Evolutionary conservation across 2,797 vertebrate genomes (phyloP).

Genomic region (Cossypha polioptera): DNA sequence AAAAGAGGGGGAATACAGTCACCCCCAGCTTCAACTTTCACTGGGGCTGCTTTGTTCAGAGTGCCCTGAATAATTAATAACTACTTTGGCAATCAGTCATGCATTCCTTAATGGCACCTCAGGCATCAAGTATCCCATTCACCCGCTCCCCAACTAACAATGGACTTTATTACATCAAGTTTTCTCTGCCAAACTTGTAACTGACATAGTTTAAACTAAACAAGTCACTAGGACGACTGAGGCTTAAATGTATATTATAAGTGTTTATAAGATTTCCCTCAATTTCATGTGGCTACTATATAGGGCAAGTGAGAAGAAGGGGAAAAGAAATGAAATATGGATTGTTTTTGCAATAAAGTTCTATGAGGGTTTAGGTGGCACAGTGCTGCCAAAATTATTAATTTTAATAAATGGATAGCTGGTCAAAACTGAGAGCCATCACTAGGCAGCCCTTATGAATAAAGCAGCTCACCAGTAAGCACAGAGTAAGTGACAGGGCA

Average conservation of each 20-base stretch:
- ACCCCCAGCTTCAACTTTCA: constrained; percentile 54
- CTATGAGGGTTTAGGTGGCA: background rate
- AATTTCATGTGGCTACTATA: background rate
- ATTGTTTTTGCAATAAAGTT: background rate
- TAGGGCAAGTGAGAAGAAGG: background rate
- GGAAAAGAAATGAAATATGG: background rate
- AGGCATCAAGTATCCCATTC: constrained; percentile 76
- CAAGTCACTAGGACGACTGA: constrained; percentile 21
- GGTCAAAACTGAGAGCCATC: constrained; percentile 12
- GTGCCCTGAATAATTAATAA: constrained; percentile 78
- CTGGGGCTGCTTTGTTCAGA: constrained; percentile 74
- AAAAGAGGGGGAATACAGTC: constrained; percentile 48
- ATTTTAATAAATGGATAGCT: constrained; percentile 22
- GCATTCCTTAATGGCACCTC: constrained; percentile 80
- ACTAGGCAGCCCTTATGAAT: background rate
- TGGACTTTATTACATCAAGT: constrained; percentile 50
- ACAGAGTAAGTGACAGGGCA: background rate
- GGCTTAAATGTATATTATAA: background rate
- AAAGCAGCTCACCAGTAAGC: background rate
- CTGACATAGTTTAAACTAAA: constrained; percentile 51
- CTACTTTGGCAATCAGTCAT: constrained; percentile 79
- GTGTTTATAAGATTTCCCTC: background rate
- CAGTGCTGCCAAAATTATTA: background rate
- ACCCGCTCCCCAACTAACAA: constrained; percentile 51
- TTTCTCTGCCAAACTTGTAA: constrained; percentile 43